Base-by-base conservation (phyloP, 2,797 vertebrate species). In the Enteromius anoplus region DNA sequence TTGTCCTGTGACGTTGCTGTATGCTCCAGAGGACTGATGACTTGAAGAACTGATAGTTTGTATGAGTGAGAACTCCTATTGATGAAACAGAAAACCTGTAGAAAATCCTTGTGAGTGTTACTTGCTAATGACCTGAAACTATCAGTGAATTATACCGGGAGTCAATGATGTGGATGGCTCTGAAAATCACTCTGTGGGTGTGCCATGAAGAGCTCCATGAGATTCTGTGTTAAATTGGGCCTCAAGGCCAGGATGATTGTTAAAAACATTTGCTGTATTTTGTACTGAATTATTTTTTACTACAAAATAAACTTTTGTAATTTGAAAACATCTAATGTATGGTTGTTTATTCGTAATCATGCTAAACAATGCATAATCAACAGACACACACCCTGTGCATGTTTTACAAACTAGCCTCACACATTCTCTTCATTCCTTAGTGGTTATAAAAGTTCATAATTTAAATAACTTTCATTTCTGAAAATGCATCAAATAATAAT, bases 121-220 rank as follows among this genome's bases (percentile, higher is more conserved):
- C 8, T 5, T 68, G 37, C 40, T 32, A 19, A 49, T 82, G 84
- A 81, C 68, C 10, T 62, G 70, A 82, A 81, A 75, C 81, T 78
- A 64, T 53, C 21, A 45, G 53, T 62, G 73, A 72, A 62, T 83
- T 78, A 51, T 49, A 81, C 15, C 64, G 29, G 47, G 77, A 83
- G 55, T 85, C 85, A 47, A 71, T 87, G 85, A 87, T 23, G 1
- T 80, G 86, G 85, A 85, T 65, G n/a, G 49, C 75, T 86, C 86
- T 70, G 88, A 89, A 32, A 85, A 47, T 64, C 71, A 68, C 40
- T 37, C 5, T 62, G 5, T n/a, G 75, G 42, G 11, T 37, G 69
- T 65, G 29, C 64, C 60, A 86, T 87, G 86, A 89, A 23, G 88
- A 86, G 84, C 55, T 80, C 71, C 82, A 12, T 75, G 86, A 86